Evolutionary conservation across 2,113 vertebrate genomes (phyloP).

Genomic region (Gymnobelideus leadbeateri): DNA sequence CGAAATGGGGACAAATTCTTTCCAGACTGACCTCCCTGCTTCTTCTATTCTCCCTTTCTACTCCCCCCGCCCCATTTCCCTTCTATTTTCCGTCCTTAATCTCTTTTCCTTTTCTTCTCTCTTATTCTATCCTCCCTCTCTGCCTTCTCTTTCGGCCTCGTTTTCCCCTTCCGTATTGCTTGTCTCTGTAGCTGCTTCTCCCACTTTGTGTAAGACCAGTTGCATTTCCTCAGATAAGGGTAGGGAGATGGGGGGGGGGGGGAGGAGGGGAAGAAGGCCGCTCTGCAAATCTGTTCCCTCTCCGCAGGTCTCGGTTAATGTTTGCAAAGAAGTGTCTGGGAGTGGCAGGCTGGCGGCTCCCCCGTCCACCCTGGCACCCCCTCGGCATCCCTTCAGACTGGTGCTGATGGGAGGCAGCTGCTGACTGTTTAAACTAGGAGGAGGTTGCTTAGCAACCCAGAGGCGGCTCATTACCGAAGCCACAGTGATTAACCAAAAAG

Average conservation of each 20-base stretch:
- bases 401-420: slow-evolving; percentile 85
- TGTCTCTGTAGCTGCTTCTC: background rate
- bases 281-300: background rate
- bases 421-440: slow-evolving; percentile 84
- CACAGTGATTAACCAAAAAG: slow-evolving; percentile 89
- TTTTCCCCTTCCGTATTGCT: background rate
- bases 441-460: slow-evolving; percentile 88
- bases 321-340: background rate
- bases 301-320: background rate
- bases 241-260: too few species aligned
- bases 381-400: slow-evolving; percentile 70
- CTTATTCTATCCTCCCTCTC: background rate
- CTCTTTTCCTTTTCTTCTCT: background rate
- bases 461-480: slow-evolving; percentile 88
- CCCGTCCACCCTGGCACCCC: slow-evolving; percentile 7
- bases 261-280: background rate
- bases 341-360: slow-evolving; percentile 45
- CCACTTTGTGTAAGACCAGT: background rate
- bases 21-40: background rate
- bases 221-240: background rate
- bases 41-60: background rate
- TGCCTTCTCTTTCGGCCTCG: background rate
- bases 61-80: background rate
- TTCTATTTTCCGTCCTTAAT: background rate
- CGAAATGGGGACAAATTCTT: background rate